phyloP scores from a whole-genome alignment of 2,113 vertebrate genomes.

The Sinocyclocheilus grahami region DNA sequence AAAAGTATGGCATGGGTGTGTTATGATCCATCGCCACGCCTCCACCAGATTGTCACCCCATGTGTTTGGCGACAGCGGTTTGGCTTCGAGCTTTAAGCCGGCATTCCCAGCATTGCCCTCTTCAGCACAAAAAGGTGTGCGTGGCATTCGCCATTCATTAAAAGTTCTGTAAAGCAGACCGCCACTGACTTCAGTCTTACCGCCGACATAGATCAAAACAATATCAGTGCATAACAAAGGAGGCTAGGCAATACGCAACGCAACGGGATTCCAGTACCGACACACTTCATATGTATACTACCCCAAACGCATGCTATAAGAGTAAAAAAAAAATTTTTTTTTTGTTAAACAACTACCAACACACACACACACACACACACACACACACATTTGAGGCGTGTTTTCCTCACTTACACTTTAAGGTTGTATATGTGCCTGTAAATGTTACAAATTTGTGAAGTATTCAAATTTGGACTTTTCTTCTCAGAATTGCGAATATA shows the following conservation, averaged over 20 bases:
- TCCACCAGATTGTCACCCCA: conserved; percentile 63
- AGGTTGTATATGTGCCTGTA: too few relatives aligned
- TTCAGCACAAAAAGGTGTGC: conserved; percentile 55
- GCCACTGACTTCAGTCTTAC: conserved; percentile 43
- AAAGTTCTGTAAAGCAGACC: conserved; percentile 49
- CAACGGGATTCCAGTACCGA: neutral
- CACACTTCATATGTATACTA: neutral
- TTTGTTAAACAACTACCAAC: neutral
- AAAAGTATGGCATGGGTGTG: conserved; percentile 25
- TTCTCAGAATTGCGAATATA: too few relatives aligned
- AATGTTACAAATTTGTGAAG: too few relatives aligned
- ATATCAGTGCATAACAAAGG: neutral
- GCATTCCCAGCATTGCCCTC: conserved; percentile 63
- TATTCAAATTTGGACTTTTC: too few relatives aligned
- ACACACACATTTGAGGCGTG: neutral
- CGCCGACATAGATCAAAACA: conserved; percentile 67
- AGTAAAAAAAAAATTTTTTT: neutral
- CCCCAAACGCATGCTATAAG: neutral
- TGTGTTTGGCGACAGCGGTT: conserved; percentile 70
- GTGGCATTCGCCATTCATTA: conserved; percentile 65
- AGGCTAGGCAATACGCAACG: neutral
- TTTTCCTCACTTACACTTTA: too few relatives aligned
- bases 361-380: neutral
- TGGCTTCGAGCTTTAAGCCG: conserved; percentile 23
- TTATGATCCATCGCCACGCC: conserved; percentile 67